Evolutionary conservation across 92 coral and sea anemone genomes (phyloP).

Genomic region (Paramuricea clavata): DNA sequence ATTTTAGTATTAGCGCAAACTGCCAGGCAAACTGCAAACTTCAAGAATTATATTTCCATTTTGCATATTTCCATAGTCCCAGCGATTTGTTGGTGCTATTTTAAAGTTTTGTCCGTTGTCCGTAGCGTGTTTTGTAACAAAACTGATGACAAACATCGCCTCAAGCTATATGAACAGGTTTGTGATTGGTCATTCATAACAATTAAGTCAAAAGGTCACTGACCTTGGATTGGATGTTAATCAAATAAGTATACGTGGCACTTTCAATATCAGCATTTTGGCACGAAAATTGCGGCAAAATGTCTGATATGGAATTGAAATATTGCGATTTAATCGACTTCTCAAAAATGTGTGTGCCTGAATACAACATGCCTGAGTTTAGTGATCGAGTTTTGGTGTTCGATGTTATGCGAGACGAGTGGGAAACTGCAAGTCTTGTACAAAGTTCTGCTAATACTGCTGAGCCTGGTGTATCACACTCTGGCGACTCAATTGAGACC

Average conservation of each 20-base stretch:
- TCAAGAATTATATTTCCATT: too few relatives aligned
- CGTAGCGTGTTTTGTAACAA: too few relatives aligned
- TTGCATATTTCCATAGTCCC: too few relatives aligned
- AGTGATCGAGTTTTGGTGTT: background rate
- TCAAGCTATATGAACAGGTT: background rate
- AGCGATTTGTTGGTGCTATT: too few relatives aligned
- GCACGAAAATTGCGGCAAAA: background rate
- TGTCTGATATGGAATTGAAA: background rate
- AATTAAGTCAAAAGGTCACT: too few relatives aligned
- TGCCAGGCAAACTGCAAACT: too few relatives aligned
- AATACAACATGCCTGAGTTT: slow-evolving; percentile 1
- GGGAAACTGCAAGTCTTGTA: background rate
- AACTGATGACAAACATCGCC: background rate
- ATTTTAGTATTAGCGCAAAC: too few relatives aligned
- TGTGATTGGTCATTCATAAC: too few relatives aligned
- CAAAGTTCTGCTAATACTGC: background rate
- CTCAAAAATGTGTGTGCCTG: background rate
- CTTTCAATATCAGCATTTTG: too few relatives aligned
- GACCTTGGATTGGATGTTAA: too few relatives aligned
- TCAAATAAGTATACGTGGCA: too few relatives aligned
- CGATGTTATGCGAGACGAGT: background rate
- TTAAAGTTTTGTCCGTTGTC: too few relatives aligned
- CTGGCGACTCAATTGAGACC: background rate
- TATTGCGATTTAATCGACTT: background rate
- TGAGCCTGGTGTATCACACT: background rate